Conservation (phyloP, 2,888 invertebrate species). For the Platerodrilus igneus region DNA sequence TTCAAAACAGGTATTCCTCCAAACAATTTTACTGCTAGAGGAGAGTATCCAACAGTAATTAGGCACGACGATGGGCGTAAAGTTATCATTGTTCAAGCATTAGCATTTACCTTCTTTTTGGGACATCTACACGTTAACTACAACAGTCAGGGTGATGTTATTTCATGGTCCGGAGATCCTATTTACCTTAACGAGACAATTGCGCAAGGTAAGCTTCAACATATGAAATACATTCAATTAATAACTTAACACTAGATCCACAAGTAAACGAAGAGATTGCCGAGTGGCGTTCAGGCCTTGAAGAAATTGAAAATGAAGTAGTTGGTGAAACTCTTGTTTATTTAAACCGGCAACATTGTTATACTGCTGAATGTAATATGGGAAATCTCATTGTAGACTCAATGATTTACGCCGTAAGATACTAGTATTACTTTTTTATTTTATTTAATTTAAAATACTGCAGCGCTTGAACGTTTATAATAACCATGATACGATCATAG, state of each 20-base stretch:
- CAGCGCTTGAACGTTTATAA: too few relatives aligned
- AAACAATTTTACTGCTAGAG: too few relatives aligned
- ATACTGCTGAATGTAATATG: conserved; percentile 64
- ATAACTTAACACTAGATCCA: too few relatives aligned
- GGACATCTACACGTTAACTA: conserved; percentile 71
- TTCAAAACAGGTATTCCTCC: too few relatives aligned
- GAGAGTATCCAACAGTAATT: conserved; percentile 73
- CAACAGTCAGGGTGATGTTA: conserved; percentile 61
- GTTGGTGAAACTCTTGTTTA: conserved; percentile 58
- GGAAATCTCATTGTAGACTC: conserved; percentile 72
- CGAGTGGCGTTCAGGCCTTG: conserved; percentile 57
- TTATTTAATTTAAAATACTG: too few relatives aligned
- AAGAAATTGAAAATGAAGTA: conserved; percentile 51
- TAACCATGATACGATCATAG: too few relatives aligned
- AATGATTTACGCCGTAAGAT: too few relatives aligned
- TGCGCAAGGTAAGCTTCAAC: conserved; percentile 59
- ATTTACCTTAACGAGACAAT: conserved; percentile 61
- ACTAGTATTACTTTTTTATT: too few relatives aligned
- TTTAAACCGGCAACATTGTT: conserved; percentile 54
- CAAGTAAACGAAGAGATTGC: conserved; percentile 56
- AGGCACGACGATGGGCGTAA: conserved; percentile 52
- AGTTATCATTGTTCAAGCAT: conserved; percentile 68
- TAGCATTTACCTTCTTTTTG: conserved; percentile 69
- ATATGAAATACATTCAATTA: too few relatives aligned
- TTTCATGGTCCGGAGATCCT: conserved; percentile 64